Evolutionary conservation across 2,113 vertebrate species (phyloP).

Genomic region (Peromyscus polionotus): DNA sequence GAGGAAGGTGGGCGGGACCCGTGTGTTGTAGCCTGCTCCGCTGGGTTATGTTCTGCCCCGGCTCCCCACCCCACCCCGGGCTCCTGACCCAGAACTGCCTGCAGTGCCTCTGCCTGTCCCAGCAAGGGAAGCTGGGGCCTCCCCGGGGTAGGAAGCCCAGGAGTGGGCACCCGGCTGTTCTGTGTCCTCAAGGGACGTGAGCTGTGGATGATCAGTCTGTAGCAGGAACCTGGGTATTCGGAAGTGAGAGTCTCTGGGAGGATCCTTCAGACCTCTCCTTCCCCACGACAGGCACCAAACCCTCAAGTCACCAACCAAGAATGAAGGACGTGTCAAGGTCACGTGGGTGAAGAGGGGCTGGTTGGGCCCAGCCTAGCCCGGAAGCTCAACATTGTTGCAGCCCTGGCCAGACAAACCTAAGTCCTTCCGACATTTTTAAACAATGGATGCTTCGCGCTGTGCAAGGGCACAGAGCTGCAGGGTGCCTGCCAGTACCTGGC

Average conservation of each 20-base stretch:
- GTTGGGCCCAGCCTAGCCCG: background rate
- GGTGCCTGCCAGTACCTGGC: background rate
- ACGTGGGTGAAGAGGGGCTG: background rate
- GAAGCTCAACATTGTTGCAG: background rate
- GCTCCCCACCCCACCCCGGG: background rate
- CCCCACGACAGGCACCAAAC: background rate
- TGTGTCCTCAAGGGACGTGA: rapidly evolving
- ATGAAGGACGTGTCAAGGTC: conserved; percentile 42
- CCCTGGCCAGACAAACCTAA: background rate
- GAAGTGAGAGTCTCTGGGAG: background rate
- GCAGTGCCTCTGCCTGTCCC: conserved; percentile 16
- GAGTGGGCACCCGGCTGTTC: background rate
- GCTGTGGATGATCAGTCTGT: background rate
- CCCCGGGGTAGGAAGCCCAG: background rate
- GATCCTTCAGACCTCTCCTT: too few species aligned
- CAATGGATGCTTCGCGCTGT: rapidly evolving
- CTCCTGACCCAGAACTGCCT: conserved; percentile 58
- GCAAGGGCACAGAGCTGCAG: background rate
- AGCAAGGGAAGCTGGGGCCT: background rate
- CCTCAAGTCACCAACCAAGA: background rate
- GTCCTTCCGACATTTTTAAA: background rate
- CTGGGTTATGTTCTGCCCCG: conserved; percentile 66
- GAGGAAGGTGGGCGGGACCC: conserved; percentile 82
- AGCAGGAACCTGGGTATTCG: background rate
- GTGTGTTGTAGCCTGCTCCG: conserved; percentile 66